Base-by-base conservation (phyloP, 2,797 vertebrate species). In the Mus spretus region DNA sequence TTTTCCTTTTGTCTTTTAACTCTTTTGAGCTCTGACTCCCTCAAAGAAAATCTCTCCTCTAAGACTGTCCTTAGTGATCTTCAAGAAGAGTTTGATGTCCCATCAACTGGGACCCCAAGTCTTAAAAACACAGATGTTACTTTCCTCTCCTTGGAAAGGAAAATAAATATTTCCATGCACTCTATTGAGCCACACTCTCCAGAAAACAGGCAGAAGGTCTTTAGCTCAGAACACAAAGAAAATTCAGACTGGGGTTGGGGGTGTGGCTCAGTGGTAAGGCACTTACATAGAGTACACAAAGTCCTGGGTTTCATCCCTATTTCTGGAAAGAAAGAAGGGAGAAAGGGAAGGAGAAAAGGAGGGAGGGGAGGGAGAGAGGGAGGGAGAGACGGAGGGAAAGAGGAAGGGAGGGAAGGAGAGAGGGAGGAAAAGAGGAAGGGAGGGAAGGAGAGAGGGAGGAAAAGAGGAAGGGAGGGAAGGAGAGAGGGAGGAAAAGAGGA, bases 51-150 rank as follows among this genome's bases (percentile, higher is more conserved):
- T 22, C 12, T 80, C 70, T 37, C 65, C 28, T 84, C 61, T 92
- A 74, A 84, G 55, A 84, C 88, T 89, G 12, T 31, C 40, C 40
- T 75, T 79, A 53, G 81, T 47, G 57, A 57, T 50, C 59, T 57
- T 83, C 70, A 84, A 83, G 80, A 95, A 93, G 53, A 95, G 88
- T 75, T 67, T 79, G n/a, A 61, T 84, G 9, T 67, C 61, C 50
- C 22, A 83, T 88, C 80, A 79, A 57, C 8, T 59, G 37, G 37
- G 65, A 37, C 19, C 53, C 40, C 26, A 19, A 17, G 4, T 31
- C 78, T 89, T 75, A 89, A 40, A 91, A 77, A 94, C n/a, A 91
- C 37, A 87, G 91, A 84, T 37, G 24, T 34, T 57, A 40, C n/a
- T 37, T 87, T 96, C 55, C 26, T 44, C 3, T 89, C 34, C 50